Base-by-base conservation (phyloP, 1,140 invertebrate species). In the Lysiphlebus fabarum region DNA sequence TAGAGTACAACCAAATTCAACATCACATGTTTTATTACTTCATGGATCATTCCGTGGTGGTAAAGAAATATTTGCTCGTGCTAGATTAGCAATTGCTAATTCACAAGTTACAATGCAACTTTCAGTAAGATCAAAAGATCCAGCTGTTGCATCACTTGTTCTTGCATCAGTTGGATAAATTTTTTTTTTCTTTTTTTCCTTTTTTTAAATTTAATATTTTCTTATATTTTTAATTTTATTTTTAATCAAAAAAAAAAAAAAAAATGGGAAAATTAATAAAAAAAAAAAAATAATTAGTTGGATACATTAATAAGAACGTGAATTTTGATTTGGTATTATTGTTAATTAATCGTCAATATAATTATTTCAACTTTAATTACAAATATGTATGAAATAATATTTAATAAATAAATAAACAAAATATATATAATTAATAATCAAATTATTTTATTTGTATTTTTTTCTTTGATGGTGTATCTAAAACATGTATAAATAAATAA, bases 11-110 rank as follows among this genome's bases (percentile, higher is more conserved):
- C 86, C 94, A 62, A 93, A 91, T 6, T 91, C 93, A 67, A 86
- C 85, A 45, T 84, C 86, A 5, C 95, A 98, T 70, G 89, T 89
- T 1, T 75, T 97, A 12, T 82, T 88, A 54, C 79, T 96, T 49
- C 86, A 90, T 58, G 92, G 90, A 80, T 84, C 94, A 0, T 95
- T 93, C 71, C 84, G 95, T 44, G 94, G 93, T 7, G 93, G 93
- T 0, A 86, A 90, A 56, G 93, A 97, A 62, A 87, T 98, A 34
- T 75, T 99, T 12, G 93, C 96, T 0, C 80, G 89, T 55, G 90
- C 93, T 7, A 90, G 93, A 72, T 71, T 98, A 47, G 90, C 89
- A 0, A 73, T 93, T n/a, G 82, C 82, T 11, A 86, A 83, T 40
- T 89, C 88, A 26, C 87, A 87, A 56, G 93, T 90, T 0, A 90